phyloP scores from a whole-genome alignment of 2,797 vertebrate species.

The Peromyscus aztecus region DNA sequence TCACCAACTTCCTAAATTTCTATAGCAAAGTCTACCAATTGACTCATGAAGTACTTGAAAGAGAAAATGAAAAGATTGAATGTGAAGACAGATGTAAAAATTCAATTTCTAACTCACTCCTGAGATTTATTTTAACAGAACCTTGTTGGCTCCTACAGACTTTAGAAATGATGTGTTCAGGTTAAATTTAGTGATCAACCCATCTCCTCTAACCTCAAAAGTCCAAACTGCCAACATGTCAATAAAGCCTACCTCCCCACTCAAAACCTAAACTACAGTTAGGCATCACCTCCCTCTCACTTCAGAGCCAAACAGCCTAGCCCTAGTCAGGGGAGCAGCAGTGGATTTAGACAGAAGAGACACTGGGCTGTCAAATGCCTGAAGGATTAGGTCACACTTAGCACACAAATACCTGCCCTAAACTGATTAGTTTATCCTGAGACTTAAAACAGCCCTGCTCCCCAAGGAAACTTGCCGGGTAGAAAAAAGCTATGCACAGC shows the following conservation, averaged over 20 bases:
- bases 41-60: conserved; percentile 47
- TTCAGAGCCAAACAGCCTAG: conserved; percentile 39
- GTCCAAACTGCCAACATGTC: not conserved
- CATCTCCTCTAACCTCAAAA: conserved; percentile 32
- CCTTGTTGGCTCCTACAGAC: not conserved
- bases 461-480: conserved; percentile 34
- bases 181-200: not conserved
- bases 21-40: not conserved
- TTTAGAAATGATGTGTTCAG: conserved; percentile 1
- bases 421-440: conserved; percentile 61
- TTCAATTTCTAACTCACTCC: conserved; percentile 35
- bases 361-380: conserved; percentile 63
- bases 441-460: conserved; percentile 41
- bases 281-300: not conserved
- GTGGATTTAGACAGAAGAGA: not conserved
- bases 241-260: not conserved
- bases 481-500: conserved; percentile 43
- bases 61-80: conserved; percentile 46
- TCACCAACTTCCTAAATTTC: not conserved
- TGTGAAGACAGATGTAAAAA: conserved; percentile 11
- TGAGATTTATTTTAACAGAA: conserved; percentile 32
- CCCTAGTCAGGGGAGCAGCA: not conserved
- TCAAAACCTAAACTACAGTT: conserved; percentile 33
- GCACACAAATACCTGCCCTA: conserved; percentile 53
- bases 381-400: conserved; percentile 63